Conservation (phyloP, 2,113 vertebrate genomes). For the Brachyistius frenatus region DNA sequence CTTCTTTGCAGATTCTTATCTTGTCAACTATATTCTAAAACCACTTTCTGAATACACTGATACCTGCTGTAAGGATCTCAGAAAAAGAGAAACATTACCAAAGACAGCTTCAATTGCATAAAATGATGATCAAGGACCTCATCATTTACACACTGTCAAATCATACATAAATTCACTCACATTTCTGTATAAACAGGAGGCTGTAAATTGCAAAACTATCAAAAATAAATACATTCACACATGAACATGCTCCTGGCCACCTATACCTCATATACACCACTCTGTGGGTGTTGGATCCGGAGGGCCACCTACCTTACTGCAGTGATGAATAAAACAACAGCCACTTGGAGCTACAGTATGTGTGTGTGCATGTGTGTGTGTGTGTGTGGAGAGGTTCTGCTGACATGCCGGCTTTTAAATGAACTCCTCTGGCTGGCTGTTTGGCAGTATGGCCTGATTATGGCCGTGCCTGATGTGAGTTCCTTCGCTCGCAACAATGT, state of each 20-base stretch:
- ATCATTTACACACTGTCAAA: constrained; percentile 13
- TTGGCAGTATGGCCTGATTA: constrained; percentile 54
- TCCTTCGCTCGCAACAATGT: constrained; percentile 37
- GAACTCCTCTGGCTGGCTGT: constrained; percentile 65
- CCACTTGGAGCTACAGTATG: constrained; percentile 55
- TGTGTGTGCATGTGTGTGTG: constrained; percentile 33
- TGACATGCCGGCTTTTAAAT: constrained; percentile 81
- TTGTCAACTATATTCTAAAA: neutral
- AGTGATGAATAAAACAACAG: constrained; percentile 87
- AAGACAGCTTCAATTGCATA: neutral
- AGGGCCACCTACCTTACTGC: constrained; percentile 79
- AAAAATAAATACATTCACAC: constrained; percentile 17
- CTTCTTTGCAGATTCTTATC: neutral
- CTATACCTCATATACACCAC: constrained; percentile 36
- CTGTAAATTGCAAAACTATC: neutral
- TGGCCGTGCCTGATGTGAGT: constrained; percentile 45
- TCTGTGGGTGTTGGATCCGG: constrained; percentile 64
- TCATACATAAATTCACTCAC: neutral
- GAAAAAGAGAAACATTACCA: neutral
- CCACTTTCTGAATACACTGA: neutral
- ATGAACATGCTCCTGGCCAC: constrained; percentile 25
- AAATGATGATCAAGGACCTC: neutral
- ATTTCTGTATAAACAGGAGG: neutral
- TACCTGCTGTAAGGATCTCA: neutral
- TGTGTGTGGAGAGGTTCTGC: constrained; percentile 66